Base-by-base conservation (phyloP, 2,888 invertebrate species). In the Thereva unica region DNA sequence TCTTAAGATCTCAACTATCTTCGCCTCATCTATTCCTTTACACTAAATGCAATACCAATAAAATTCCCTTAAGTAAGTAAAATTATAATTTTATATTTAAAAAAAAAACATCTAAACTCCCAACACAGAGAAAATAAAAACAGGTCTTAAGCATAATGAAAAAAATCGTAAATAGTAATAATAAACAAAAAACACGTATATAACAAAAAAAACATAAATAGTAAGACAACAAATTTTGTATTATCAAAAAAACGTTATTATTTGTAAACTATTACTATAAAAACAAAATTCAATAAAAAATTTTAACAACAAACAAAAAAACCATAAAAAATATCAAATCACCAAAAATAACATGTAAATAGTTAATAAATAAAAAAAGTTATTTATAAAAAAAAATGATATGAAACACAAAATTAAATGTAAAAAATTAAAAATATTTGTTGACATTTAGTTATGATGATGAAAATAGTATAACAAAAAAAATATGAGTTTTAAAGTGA, bases 391-490 rank as follows among this genome's bases (percentile, higher is more conserved):
- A 64, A 49, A 50, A 54, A 8, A 40, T 37, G 41, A 49, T 23
- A 42, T 64, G 6, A 37, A n/a, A 42, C 23, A 64, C 53, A 64
- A n/a, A n/a, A 53, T 64, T 64, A 64, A 53, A 64, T 64, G 64
- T 64, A 64, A 64, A 64, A 57, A 61, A 23, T 53, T 53, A 52
- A 53, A 64, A 2, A 23, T 53, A 53, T 53, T 64, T 64, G 64
- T 64, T 64, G 64, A 64, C 8, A 12, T 23, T 64, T 52, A 64
- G 52, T 64, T 53, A 64, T 53, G 61, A 50, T 64, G n/a, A 64
- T 53, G 52, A 53, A 37, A 53, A 63, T 23, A 38, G 42, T 64
- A 64, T 64, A 52, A 63, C n/a, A 53, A 53, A 37, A 38, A 53
- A 10, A 64, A 53, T 64, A 53, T 53, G 53, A 64, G 53, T 53